Conservation (phyloP, 2,113 vertebrate genomes). For the Triplophysa tibetana region DNA sequence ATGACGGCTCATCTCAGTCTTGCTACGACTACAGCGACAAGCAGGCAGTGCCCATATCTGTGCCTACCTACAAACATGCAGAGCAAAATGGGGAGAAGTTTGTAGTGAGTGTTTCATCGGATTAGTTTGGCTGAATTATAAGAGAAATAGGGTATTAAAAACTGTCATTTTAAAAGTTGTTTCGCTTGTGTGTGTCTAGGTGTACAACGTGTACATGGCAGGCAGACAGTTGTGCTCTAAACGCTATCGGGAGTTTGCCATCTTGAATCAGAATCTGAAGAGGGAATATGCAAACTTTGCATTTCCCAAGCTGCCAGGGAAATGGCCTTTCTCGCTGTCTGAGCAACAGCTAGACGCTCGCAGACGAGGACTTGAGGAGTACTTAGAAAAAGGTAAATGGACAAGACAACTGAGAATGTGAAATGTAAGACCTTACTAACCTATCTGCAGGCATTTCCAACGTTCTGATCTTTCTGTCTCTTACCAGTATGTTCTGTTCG, state of each 20-base stretch:
- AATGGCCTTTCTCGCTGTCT: constrained; percentile 95
- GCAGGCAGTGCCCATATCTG: constrained; percentile 95
- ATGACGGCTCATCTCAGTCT: constrained; percentile 86
- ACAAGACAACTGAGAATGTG: neutral
- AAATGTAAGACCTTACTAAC: neutral
- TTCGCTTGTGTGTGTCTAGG: constrained; percentile 67
- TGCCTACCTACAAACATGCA: constrained; percentile 96
- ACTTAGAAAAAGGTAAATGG: constrained; percentile 86
- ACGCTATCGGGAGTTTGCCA: constrained; percentile 92
- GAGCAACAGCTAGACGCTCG: constrained; percentile 94
- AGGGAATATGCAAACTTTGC: constrained; percentile 92
- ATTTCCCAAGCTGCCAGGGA: constrained; percentile 94
- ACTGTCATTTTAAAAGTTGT: neutral
- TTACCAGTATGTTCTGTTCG: constrained; percentile 90
- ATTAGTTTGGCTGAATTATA: no score
- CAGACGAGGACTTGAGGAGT: constrained; percentile 91
- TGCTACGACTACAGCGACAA: constrained; percentile 98
- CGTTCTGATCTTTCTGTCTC: neutral
- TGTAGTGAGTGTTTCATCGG: constrained; percentile 80
- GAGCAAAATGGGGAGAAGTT: constrained; percentile 96
- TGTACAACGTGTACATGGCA: constrained; percentile 98
- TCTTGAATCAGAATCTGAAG: constrained; percentile 95
- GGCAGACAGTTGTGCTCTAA: constrained; percentile 95
- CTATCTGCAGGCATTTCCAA: constrained; percentile 15
- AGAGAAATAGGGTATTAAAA: no score